These are phyloP conservation scores for Propsilocerus akamusi DNA, from an alignment of 1,140 invertebrate species.

Conservation along the genomic window DNA sequence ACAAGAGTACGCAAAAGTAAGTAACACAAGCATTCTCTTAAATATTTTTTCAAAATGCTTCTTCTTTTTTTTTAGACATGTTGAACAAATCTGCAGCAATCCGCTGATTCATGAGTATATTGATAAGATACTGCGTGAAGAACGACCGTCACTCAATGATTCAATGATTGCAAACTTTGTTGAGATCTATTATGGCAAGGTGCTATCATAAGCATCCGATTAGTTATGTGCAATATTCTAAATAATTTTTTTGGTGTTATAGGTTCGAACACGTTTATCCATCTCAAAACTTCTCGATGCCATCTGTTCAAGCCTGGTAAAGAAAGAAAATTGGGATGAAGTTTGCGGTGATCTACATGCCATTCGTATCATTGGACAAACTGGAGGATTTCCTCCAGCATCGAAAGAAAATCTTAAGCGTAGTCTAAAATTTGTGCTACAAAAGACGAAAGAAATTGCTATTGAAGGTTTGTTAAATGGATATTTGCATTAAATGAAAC, in stretches of 20 bases:
- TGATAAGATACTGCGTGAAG: slow-evolving; percentile 18
- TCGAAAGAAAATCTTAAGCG: background rate
- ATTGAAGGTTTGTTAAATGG: background rate
- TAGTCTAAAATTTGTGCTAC: background rate
- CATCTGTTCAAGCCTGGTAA: slow-evolving; percentile 21
- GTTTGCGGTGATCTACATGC: slow-evolving; percentile 23
- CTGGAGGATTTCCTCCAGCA: slow-evolving; percentile 3
- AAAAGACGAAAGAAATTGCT: slow-evolving; percentile 2
- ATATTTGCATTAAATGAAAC: background rate
- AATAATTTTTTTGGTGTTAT: background rate
- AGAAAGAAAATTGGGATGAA: slow-evolving; percentile 22
- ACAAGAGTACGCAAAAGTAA: slow-evolving; percentile 22
- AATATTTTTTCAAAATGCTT: background rate
- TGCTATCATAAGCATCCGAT: slow-evolving; percentile 4
- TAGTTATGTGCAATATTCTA: background rate
- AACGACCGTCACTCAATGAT: slow-evolving; percentile 20
- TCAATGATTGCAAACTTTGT: slow-evolving; percentile 19
- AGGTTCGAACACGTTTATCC: slow-evolving; percentile 14
- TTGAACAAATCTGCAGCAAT: slow-evolving; percentile 19
- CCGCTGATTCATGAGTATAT: slow-evolving; percentile 20
- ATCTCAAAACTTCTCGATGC: slow-evolving; percentile 22
- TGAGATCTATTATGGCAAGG: slow-evolving; percentile 22
- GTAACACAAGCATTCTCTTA: slow-evolving; percentile 4
- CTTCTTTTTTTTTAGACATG: slow-evolving; percentile 13
- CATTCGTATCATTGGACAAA: slow-evolving; percentile 20